phyloP scores from a whole-genome alignment of 2,113 vertebrate genomes.

The Hippocampus zosterae region DNA sequence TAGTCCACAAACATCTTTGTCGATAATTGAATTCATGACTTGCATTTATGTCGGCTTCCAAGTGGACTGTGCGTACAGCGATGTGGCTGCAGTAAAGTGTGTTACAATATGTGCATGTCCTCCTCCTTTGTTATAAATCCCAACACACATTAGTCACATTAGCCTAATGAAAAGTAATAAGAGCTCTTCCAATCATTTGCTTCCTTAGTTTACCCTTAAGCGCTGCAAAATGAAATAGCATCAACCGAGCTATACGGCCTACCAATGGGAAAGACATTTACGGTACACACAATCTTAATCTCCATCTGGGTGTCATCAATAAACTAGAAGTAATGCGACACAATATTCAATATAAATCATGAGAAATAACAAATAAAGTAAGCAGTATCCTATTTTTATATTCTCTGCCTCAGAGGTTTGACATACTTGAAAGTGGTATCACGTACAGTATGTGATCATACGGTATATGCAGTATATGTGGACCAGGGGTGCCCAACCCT shows the following conservation, averaged over 20 bases:
- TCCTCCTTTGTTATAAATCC: conserved; percentile 43
- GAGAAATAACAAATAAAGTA: conserved; percentile 18
- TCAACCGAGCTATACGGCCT: conserved; percentile 67
- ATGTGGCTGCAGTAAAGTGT: conserved; percentile 16
- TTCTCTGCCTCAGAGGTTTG: background rate
- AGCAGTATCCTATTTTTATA: conserved; percentile 18
- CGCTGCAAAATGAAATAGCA: conserved; percentile 66
- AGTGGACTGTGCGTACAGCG: conserved; percentile 7
- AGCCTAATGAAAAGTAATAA: conserved; percentile 71
- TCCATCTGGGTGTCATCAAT: conserved; percentile 45
- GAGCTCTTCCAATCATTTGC: conserved; percentile 57
- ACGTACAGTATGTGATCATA: too few species aligned
- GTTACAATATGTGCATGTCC: conserved; percentile 14
- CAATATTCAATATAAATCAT: conserved; percentile 47
- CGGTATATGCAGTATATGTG: background rate
- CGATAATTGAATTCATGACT: conserved; percentile 1
- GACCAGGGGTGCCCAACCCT: too few species aligned
- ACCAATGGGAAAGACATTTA: conserved; percentile 39
- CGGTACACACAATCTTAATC: conserved; percentile 33
- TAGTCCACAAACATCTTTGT: conserved; percentile 11
- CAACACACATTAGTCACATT: conserved; percentile 59
- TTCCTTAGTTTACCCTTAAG: conserved; percentile 49
- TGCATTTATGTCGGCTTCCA: conserved; percentile 12
- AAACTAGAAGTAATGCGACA: conserved; percentile 46
- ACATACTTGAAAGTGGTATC: background rate